Percentiles rank a stretch among this genome's conserved stretches.
phyloP scores from a whole-genome alignment of 2,113 vertebrate genomes.

The Spilogale gracilis region DNA sequence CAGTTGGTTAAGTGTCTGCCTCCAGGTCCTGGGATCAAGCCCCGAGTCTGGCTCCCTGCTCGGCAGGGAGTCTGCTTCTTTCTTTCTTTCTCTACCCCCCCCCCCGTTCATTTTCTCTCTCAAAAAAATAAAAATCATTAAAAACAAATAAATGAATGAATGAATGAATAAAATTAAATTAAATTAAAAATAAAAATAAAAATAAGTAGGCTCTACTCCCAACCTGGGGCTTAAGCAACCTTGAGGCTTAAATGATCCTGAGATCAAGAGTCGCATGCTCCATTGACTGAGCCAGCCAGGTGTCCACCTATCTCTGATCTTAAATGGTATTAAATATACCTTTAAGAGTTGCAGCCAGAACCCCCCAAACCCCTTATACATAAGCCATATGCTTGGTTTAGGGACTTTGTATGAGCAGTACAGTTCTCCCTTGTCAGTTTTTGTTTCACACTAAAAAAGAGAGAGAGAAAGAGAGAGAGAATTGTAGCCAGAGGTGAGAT shows the following conservation, averaged over 20 bases:
- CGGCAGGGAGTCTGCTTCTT: neutral
- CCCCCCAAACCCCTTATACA: neutral
- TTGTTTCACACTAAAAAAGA: neutral
- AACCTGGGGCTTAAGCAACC: neutral
- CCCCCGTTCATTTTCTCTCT: neutral
- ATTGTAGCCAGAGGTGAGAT: neutral
- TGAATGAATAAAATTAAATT: no score
- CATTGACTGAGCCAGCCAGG: neutral
- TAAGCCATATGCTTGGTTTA: neutral
- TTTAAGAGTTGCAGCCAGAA: neutral
- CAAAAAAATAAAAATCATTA: neutral
- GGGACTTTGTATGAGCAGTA: neutral
- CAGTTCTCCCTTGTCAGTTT: neutral
- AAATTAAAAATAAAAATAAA: neutral
- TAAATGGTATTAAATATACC: neutral
- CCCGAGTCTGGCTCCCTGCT: neutral
- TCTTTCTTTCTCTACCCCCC: neutral
- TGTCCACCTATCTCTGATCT: neutral
- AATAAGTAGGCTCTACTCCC: neutral
- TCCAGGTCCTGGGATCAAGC: neutral
- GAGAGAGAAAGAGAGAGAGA: neutral
- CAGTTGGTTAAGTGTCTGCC: neutral
- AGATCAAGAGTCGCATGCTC: neutral
- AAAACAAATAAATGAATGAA: neutral
- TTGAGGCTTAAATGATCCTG: neutral